A percentile compares a stretch with the other conserved stretches of the same genome.
Evolutionary conservation across 2,797 vertebrate genomes (phyloP).

Genomic region (Furcifer pardalis): DNA sequence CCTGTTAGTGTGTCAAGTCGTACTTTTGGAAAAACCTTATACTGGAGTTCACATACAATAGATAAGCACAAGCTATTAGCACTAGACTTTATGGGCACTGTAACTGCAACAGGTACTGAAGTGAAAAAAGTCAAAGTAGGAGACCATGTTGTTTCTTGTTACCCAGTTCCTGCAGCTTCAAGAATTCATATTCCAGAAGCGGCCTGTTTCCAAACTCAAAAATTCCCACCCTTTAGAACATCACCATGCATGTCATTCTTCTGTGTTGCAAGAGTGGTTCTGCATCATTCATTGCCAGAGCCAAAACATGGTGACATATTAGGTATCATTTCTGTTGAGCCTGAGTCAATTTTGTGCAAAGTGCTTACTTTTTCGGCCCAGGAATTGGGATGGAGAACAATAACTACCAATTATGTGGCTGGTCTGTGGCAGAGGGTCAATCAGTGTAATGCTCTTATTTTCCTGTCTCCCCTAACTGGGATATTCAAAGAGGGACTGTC

Average conservation of each 20-base stretch:
- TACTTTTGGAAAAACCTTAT: slow-evolving; percentile 78
- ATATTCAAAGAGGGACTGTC: slow-evolving; percentile 57
- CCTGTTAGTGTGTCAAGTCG: slow-evolving; percentile 80
- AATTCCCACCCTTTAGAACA: slow-evolving; percentile 75
- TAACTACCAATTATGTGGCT: slow-evolving; percentile 32
- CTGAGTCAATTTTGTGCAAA: slow-evolving; percentile 57
- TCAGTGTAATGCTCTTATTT: slow-evolving; percentile 73
- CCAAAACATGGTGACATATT: slow-evolving; percentile 64
- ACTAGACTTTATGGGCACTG: slow-evolving; percentile 83
- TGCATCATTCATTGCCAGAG: slow-evolving; percentile 70
- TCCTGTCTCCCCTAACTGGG: slow-evolving; percentile 76
- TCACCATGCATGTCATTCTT: slow-evolving; percentile 85
- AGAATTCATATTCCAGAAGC: slow-evolving; percentile 78
- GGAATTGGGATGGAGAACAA: slow-evolving; percentile 61
- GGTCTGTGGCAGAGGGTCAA: slow-evolving; percentile 33
- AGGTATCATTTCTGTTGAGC: slow-evolving; percentile 63
- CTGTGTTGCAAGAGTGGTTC: slow-evolving; percentile 83
- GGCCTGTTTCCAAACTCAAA: slow-evolving; percentile 78
- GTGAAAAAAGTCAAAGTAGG: slow-evolving; percentile 78
- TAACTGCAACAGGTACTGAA: slow-evolving; percentile 76
- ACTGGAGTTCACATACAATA: slow-evolving; percentile 79
- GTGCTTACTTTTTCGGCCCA: slow-evolving; percentile 58
- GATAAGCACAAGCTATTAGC: slow-evolving; percentile 80
- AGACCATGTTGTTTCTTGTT: slow-evolving; percentile 84
- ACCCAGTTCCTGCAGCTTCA: slow-evolving; percentile 76